Evolutionary conservation across 2,888 invertebrate genomes (phyloP), one percentile per base, ranked within the genome.

Genomic region (Drosophila aldrichi): DNA sequence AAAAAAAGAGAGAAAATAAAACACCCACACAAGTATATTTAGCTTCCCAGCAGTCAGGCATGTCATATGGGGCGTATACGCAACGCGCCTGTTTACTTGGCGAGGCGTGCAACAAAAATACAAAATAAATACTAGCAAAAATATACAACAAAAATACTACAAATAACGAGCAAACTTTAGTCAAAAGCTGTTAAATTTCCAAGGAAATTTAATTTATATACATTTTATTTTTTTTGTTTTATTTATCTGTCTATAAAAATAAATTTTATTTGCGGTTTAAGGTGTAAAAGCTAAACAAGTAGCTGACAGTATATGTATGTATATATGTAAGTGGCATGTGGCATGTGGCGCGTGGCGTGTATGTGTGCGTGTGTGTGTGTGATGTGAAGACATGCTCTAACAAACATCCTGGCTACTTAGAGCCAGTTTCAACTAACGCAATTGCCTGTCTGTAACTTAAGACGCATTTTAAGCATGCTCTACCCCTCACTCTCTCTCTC

Each of bases 191-290:
- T 10, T 10, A 16, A 73, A 67, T 59, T 77, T 82, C 79, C 60
- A 46, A 66, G 75, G 82, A 86, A 84, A 86, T 82, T 84, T 76
- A 82, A 86, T 84, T 86, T 84, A 70, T 54, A 5, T 25, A 25
- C 25, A 54, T 40, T n/a, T n/a, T n/a, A n/a, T n/a, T 65, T 61
- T n/a, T 38, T n/a, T 52, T 73, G 55, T 63, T 60, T 7, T 7
- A 32, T 49, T 32, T 49, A 32, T 12, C 6, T 49, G n/a, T 7
- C 29, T 49, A 29, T 2, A 43, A 43, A 56, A 56, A 43, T 56
- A 43, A 20, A 43, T 43, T 55, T 41, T 14, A 29, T 25, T 46
- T 72, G 74, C 60, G 79, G 71, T 69, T 36, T 56, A 46, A 65
- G 64, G 62, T 77, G 72, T 61, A 72, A 70, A 65, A 63, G 41